These are phyloP conservation scores for Corella eumyota DNA, from an alignment of 23 tunicate species.

Conservation along the genomic window DNA sequence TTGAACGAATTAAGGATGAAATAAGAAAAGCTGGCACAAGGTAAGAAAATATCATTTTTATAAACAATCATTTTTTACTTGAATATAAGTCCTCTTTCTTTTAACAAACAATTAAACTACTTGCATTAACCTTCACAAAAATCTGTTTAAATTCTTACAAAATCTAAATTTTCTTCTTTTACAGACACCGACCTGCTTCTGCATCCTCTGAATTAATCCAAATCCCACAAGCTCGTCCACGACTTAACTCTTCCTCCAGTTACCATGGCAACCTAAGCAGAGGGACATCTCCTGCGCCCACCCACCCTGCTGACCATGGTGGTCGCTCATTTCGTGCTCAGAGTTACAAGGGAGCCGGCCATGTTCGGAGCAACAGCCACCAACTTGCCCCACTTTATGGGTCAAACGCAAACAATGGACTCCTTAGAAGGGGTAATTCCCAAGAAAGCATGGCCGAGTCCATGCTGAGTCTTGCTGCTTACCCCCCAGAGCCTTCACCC, in stretches of 20 bases:
- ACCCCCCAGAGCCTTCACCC: constrained; percentile 2
- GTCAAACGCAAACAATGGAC: constrained; percentile 2
- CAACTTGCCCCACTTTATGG: constrained; percentile 4
- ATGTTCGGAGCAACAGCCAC: neutral
- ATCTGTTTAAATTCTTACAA: no score
- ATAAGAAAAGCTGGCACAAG: constrained; percentile 35
- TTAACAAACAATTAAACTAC: no score
- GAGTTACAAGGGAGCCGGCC: constrained; percentile 16
- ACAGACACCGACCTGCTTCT: constrained; percentile 23
- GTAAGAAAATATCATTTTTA: no score
- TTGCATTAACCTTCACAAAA: no score
- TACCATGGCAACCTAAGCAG: constrained; percentile 48
- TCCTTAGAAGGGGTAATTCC: constrained; percentile 15
- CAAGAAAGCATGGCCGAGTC: constrained; percentile 38
- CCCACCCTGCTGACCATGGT: constrained; percentile 14
- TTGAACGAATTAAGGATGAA: constrained; percentile 63
- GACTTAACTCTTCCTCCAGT: constrained; percentile 70
- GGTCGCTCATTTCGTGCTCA: constrained; percentile 45
- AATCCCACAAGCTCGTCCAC: constrained; percentile 43
- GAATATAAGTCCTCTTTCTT: no score
- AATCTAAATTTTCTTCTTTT: neutral
- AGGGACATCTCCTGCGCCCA: constrained; percentile 45
- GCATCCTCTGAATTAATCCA: constrained; percentile 26
- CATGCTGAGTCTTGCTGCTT: constrained; percentile 17
- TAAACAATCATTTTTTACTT: no score